Conservation (phyloP, 2,113 vertebrate species). For the Ibidorhyncha struthersii region DNA sequence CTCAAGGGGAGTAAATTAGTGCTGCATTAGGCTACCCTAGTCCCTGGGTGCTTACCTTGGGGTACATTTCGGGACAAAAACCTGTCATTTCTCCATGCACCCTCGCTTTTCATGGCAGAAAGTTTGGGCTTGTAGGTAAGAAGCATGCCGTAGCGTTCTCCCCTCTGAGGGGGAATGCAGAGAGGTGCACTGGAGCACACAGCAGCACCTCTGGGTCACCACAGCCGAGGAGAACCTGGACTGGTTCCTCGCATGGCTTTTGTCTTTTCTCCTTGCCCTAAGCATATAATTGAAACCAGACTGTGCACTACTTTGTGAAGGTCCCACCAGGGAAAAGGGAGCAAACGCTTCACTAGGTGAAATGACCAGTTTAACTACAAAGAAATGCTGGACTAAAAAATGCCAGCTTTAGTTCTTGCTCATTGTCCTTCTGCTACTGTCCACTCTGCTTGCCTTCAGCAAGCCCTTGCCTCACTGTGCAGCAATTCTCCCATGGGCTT, state of each 20-base stretch:
- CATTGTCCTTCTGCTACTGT: background rate
- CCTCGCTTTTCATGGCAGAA: background rate
- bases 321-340: background rate
- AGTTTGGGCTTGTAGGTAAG: background rate
- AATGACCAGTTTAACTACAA: background rate
- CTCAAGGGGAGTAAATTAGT: background rate
- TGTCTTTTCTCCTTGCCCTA: background rate
- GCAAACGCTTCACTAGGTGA: background rate
- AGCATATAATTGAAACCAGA: rapidly evolving
- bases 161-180: rapidly evolving
- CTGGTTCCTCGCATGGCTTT: rapidly evolving
- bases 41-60: background rate
- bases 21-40: background rate
- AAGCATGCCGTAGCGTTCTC: rapidly evolving
- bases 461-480: background rate
- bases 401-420: background rate
- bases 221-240: background rate
- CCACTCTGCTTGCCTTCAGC: background rate
- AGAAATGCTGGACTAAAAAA: background rate
- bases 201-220: background rate
- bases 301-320: background rate
- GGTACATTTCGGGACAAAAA: background rate
- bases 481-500: background rate
- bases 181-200: background rate
- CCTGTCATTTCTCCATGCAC: background rate